Evolutionary conservation across 2,113 vertebrate genomes (phyloP), one percentile per base, ranked within the genome.

Genomic region (Prunella fulvescens): DNA sequence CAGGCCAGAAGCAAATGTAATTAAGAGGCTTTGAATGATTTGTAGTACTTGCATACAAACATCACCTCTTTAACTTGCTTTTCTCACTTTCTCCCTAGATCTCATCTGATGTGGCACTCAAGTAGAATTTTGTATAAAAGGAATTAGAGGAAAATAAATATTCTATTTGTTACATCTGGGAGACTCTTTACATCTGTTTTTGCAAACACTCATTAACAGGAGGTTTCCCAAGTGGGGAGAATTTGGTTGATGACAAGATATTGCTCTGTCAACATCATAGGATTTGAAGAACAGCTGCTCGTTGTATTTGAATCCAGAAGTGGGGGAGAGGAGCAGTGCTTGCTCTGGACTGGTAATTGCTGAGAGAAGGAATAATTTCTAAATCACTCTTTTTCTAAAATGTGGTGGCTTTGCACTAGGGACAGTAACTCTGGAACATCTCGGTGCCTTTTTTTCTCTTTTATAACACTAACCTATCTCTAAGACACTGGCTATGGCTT

Each of bases 391-490:
- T 67, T 71, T 87, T 61, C 53, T 78, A 51, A 86, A 88, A 61
- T 47, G 11, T 24, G 29, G 47, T 77, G 71, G 45, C 11, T 93
- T 80, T 93, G 70, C 76, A 47, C 74, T 44, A 70, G 29, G 51
- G 39, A 73, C 33, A 28, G 54, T 61, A 73, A 62, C 54, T 58
- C 56, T 77, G 82, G 93, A 90, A 81, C 1, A 28, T 53, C 28
- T 65, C 3, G 1, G 24, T 62, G 72, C 17, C 17, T 74, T 91
- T 88, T 88, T 74, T 62, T 29, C 67, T 42, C 58, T 66, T 93
- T 86, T 92, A 47, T 92, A 62, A 94, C 78, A 90, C 71, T 92
- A 86, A 90, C 60, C 86, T 19, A 11, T 88, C 88, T 92, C 80
- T 67, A 53, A 92, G 58, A 45, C 29, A 37, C 42, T 73, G 66